Evolutionary conservation across 2,113 vertebrate species (phyloP).

Genomic region (Panthera leo): DNA sequence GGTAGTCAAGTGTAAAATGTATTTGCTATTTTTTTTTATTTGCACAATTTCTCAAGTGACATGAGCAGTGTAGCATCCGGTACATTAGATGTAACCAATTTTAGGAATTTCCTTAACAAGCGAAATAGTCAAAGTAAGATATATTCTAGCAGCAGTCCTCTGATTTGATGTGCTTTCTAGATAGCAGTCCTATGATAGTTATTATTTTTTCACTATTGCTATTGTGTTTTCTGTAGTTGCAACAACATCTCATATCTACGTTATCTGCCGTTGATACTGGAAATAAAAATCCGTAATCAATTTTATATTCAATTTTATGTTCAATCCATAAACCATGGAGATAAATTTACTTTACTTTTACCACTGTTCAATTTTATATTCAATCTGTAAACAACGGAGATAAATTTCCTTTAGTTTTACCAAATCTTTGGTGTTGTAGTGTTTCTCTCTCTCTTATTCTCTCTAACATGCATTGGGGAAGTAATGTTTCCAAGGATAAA

Average conservation of each 20-base stretch:
- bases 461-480: not conserved
- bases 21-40: not conserved
- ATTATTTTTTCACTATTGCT: not conserved
- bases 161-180: not conserved
- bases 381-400: not conserved
- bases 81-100: not conserved
- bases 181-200: slow-evolving; percentile 3
- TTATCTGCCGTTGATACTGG: slow-evolving; percentile 5
- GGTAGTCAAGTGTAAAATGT: slow-evolving; percentile 55
- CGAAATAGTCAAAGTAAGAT: slow-evolving; percentile 12
- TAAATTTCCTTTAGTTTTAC: slow-evolving; percentile 37
- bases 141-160: not conserved
- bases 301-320: too few relatives aligned
- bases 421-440: not conserved
- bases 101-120: slow-evolving; percentile 8
- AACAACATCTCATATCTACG: not conserved
- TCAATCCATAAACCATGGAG: too few relatives aligned
- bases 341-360: too few relatives aligned
- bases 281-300: slow-evolving; percentile 46
- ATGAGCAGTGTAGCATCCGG: not conserved
- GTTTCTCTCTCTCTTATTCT: not conserved
- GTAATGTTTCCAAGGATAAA: slow-evolving; percentile 50
- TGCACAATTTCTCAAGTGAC: slow-evolving; percentile 13
- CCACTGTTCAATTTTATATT: not conserved
- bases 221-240: slow-evolving; percentile 17